Conservation (phyloP, 2,888 invertebrate genomes). For the Homarus gammarus region DNA sequence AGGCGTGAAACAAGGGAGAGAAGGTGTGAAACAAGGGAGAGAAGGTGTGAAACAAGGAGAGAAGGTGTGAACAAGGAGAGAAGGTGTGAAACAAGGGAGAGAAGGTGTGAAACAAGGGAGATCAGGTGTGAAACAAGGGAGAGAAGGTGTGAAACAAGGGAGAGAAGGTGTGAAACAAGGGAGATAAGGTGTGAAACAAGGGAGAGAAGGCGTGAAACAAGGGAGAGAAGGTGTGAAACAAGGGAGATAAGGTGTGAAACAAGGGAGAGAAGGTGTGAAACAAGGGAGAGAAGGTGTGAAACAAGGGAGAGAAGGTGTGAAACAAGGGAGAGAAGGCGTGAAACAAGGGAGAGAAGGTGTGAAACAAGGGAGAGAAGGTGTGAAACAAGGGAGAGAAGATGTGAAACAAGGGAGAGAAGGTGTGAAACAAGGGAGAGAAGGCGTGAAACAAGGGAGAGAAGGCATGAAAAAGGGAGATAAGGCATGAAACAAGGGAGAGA, state of each 20-base stretch:
- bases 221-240: not conserved
- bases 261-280: not conserved
- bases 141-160: slow-evolving; percentile 21
- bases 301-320: not conserved
- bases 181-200: slow-evolving; percentile 21
- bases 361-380: not conserved
- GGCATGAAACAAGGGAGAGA: no score
- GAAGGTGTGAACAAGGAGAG: no score
- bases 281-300: not conserved
- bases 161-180: not conserved
- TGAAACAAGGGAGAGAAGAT: not conserved
- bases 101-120: not conserved
- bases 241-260: not conserved
- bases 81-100: no score
- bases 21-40: not conserved
- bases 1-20: slow-evolving; percentile 1
- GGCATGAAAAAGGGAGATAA: no score
- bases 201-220: not conserved
- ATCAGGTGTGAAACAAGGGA: not conserved
- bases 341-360: not conserved
- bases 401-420: not conserved
- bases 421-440: no score
- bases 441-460: no score
- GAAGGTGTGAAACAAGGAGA: not conserved
- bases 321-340: not conserved